Evolutionary conservation across 53 echinoderm and acorn worm genomes (phyloP).

Genomic region (Glandiceps talaboti): DNA sequence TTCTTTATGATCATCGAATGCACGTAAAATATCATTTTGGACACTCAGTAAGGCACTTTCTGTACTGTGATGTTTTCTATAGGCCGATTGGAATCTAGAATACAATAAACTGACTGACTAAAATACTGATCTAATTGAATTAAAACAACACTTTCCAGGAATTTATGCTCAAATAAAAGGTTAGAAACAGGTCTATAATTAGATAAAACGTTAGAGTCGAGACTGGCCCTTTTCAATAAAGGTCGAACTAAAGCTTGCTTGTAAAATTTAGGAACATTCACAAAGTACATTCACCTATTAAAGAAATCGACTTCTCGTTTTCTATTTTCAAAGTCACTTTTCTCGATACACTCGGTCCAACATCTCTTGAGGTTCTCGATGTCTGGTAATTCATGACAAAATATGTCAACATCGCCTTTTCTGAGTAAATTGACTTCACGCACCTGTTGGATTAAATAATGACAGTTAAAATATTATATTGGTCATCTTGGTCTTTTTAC

Average conservation of each 20-base stretch:
- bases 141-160: background rate
- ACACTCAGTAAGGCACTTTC: background rate
- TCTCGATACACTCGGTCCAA: constrained; percentile 69
- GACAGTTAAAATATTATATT: no score
- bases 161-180: no score
- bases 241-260: background rate
- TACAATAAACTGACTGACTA: background rate
- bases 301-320: no score
- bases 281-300: no score
- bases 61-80: background rate
- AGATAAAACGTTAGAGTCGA: background rate
- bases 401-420: constrained; percentile 55
- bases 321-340: constrained; percentile 40
- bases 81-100: background rate
- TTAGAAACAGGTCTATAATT: background rate
- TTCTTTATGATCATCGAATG: background rate
- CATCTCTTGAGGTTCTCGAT: constrained; percentile 36
- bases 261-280: background rate
- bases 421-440: constrained; percentile 46
- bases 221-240: background rate
- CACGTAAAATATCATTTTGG: background rate
- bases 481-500: no score
- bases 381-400: constrained; percentile 35
- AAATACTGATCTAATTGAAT: background rate
- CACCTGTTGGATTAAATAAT: no score